A percentile compares a stretch with the other conserved stretches of the same genome.
Evolutionary conservation across 1,140 invertebrate genomes (phyloP).

Genomic region (Monomorium pharaonis): DNA sequence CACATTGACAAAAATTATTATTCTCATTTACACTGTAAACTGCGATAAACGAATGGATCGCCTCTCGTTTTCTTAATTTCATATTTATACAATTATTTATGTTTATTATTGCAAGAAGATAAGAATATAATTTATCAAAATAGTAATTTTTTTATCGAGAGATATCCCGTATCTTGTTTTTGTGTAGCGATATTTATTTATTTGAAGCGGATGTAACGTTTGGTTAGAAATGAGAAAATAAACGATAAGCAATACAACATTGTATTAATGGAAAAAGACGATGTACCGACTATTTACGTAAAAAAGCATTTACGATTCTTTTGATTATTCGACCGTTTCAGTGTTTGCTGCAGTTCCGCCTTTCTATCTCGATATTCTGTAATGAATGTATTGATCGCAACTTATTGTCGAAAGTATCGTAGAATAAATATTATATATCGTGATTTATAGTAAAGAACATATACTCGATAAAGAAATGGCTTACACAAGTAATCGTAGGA

Average conservation of each 20-base stretch:
- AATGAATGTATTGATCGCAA: constrained; percentile 10
- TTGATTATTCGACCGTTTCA: constrained; percentile 17
- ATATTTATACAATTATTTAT: background rate
- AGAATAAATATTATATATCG: constrained; percentile 52
- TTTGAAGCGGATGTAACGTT: background rate
- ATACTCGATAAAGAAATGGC: constrained; percentile 41
- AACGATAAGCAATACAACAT: background rate
- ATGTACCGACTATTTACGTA: constrained; percentile 6
- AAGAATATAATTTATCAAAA: constrained; percentile 12
- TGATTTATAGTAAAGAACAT: constrained; percentile 26
- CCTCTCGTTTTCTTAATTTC: background rate
- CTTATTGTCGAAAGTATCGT: constrained; percentile 53
- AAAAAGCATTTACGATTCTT: constrained; percentile 18
- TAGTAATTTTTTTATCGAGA: constrained; percentile 17
- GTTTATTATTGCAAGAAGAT: background rate
- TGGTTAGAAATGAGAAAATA: constrained; percentile 5
- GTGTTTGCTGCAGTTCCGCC: background rate
- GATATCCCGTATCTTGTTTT: constrained; percentile 3
- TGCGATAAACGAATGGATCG: background rate
- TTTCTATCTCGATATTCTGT: background rate
- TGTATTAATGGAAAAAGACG: constrained; percentile 10
- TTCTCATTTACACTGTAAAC: background rate
- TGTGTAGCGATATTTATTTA: background rate
- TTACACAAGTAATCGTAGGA: constrained; percentile 44
- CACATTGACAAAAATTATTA: background rate